Evolutionary conservation across 1,140 invertebrate species (phyloP).

Genomic region (Bradysia coprophila): DNA sequence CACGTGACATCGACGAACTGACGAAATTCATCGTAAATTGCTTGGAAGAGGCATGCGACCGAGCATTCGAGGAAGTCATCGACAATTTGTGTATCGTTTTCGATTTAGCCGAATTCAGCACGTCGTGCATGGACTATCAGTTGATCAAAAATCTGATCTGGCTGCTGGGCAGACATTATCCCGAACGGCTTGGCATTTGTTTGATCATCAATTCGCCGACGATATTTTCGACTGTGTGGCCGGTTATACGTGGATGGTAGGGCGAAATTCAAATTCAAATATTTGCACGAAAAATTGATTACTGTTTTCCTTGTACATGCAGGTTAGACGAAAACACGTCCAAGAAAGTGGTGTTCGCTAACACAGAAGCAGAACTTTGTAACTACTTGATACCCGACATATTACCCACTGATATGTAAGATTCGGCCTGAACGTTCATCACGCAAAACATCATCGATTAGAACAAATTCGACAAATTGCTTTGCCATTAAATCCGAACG

Average conservation of each 20-base stretch:
- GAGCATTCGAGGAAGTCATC: slow-evolving; percentile 58
- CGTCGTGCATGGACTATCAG: slow-evolving; percentile 58
- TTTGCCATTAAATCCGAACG: too few species aligned
- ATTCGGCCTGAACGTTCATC: too few species aligned
- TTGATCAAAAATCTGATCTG: slow-evolving; percentile 57
- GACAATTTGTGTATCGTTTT: slow-evolving; percentile 61
- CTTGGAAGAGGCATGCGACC: slow-evolving; percentile 52
- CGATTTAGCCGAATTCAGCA: slow-evolving; percentile 49
- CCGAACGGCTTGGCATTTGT: slow-evolving; percentile 53
- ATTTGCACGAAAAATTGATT: too few species aligned
- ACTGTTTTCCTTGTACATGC: too few species aligned
- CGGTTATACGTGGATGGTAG: slow-evolving; percentile 49
- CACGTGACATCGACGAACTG: slow-evolving; percentile 50
- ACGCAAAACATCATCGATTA: too few species aligned
- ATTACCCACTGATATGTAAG: slow-evolving; percentile 42
- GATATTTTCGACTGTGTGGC: slow-evolving; percentile 53
- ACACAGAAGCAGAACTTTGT: slow-evolving; percentile 44
- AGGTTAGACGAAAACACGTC: slow-evolving; percentile 58
- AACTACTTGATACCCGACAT: slow-evolving; percentile 56
- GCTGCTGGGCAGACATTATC: slow-evolving; percentile 52
- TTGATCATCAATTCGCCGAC: slow-evolving; percentile 48
- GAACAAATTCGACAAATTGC: too few species aligned
- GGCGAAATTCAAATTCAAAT: too few species aligned
- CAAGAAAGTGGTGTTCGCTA: slow-evolving; percentile 50
- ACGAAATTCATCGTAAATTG: slow-evolving; percentile 59